Evolutionary conservation across 2,797 vertebrate species (phyloP).

Genomic region (Crax fasciolata): DNA sequence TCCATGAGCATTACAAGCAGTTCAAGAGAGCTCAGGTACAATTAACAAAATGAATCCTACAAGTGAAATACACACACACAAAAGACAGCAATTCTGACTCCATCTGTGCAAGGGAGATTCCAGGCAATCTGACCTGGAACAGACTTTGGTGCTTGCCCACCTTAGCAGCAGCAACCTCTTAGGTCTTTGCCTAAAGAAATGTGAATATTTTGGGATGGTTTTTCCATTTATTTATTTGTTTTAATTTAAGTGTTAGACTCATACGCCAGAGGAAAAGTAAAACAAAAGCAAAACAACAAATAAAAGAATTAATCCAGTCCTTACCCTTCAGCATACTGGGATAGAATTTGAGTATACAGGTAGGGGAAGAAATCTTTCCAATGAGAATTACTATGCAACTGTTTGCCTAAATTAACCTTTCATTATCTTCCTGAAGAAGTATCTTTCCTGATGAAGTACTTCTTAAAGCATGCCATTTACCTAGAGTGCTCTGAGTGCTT

Average conservation of each 20-base stretch:
- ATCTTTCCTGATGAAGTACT: background rate
- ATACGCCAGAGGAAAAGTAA: background rate
- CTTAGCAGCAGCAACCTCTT: background rate
- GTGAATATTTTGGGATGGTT: rapidly evolving
- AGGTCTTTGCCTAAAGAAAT: background rate
- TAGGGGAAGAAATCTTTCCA: background rate
- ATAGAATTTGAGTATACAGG: background rate
- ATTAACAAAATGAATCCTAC: background rate
- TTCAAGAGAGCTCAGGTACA: background rate
- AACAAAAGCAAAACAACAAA: background rate
- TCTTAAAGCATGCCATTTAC: background rate
- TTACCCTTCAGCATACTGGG: background rate
- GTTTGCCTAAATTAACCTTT: background rate
- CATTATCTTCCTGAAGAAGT: background rate
- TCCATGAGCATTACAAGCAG: background rate
- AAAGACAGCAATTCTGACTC: background rate
- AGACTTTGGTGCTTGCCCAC: background rate
- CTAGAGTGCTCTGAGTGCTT: background rate
- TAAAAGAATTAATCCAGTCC: background rate
- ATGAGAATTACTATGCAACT: background rate
- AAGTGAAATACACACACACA: background rate
- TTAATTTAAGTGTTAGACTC: background rate
- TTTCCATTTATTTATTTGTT: background rate
- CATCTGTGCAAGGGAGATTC: background rate
- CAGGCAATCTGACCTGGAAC: background rate